Evolutionary conservation across 2,797 vertebrate species (phyloP).

Genomic region (Sphenopsis melanotis): DNA sequence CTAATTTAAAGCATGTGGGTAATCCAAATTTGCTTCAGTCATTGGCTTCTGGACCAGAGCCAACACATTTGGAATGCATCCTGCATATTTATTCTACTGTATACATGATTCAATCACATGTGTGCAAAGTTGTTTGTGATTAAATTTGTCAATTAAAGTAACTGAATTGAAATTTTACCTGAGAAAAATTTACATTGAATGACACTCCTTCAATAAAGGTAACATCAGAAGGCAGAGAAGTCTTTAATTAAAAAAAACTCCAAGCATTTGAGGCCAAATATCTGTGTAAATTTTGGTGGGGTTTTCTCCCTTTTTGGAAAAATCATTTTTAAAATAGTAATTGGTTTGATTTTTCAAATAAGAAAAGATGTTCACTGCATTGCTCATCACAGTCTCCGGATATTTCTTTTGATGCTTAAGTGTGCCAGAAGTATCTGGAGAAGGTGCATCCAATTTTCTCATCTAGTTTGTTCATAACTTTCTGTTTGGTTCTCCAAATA

Average conservation of each 20-base stretch:
- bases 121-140: conserved; percentile 44
- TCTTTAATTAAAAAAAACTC: neutral
- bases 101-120: neutral
- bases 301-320: neutral
- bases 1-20: conserved; percentile 59
- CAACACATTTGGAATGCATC: conserved; percentile 52
- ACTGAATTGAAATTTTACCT: neutral
- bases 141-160: conserved; percentile 42
- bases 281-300: neutral
- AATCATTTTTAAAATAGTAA: neutral
- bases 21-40: conserved; percentile 47
- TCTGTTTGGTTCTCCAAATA: neutral
- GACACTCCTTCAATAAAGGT: neutral
- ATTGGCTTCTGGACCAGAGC: conserved; percentile 17
- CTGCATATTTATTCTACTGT: conserved; percentile 37
- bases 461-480: neutral
- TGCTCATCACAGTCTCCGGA: neutral
- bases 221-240: neutral
- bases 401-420: neutral
- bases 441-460: neutral
- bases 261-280: neutral
- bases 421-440: neutral
- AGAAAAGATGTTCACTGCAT: neutral
- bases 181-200: neutral
- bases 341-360: neutral